These are phyloP conservation scores for Centropristis striata DNA, from an alignment of 2,113 vertebrate genomes.

Conservation along the genomic window DNA sequence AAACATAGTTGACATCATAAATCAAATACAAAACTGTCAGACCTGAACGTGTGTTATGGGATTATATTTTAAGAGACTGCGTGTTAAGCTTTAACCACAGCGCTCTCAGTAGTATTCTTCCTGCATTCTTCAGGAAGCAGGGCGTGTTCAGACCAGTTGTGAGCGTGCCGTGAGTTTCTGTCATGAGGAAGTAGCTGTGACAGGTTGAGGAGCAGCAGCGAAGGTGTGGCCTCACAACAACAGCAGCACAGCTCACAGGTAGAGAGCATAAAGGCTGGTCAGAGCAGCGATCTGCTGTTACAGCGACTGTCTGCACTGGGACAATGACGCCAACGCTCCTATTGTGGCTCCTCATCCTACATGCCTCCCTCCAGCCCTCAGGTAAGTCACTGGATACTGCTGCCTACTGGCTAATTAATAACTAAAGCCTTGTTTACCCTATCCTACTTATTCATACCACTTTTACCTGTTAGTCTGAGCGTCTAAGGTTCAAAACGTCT, in stretches of 20 bases:
- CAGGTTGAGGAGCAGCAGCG: not conserved
- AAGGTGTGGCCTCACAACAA: conserved; percentile 61
- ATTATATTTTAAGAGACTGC: too few species aligned
- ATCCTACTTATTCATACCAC: conserved; percentile 11
- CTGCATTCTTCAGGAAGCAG: conserved; percentile 49
- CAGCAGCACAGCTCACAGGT: conserved; percentile 36
- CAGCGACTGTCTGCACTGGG: conserved; percentile 40
- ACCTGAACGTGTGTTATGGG: not conserved
- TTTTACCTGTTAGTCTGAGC: not conserved
- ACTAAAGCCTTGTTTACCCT: conserved; percentile 54
- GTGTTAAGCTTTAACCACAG: too few species aligned
- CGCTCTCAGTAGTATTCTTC: not conserved
- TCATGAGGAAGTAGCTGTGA: conserved; percentile 64
- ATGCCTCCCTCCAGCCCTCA: conserved; percentile 54
- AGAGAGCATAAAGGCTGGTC: conserved; percentile 55
- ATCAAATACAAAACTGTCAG: too few species aligned
- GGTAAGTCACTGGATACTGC: conserved; percentile 77
- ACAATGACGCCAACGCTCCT: conserved; percentile 70
- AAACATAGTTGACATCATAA: too few species aligned
- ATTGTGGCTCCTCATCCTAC: conserved; percentile 75
- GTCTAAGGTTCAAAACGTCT: too few species aligned
- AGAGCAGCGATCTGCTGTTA: conserved; percentile 19
- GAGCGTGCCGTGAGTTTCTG: not conserved
- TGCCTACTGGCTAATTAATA: conserved; percentile 56
- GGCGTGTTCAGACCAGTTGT: conserved; percentile 62